Evolutionary conservation across 2,888 invertebrate species (phyloP).

Genomic region (Subacronicta megacephala): DNA sequence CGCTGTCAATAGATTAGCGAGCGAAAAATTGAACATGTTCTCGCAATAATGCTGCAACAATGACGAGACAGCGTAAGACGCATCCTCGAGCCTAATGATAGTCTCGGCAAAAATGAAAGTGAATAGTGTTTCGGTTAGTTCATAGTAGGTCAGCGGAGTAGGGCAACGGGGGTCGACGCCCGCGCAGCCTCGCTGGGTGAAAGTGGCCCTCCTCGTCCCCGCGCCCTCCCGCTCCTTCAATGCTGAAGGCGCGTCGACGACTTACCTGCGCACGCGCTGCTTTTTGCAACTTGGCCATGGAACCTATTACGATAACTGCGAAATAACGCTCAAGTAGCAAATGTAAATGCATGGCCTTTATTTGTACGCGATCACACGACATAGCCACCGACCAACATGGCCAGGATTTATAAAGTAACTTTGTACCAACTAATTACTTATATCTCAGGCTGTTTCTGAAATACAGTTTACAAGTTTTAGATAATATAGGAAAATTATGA

Average conservation of each 20-base stretch:
- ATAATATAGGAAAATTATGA: no score
- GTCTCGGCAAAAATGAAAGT: constrained; percentile 86
- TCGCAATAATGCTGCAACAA: constrained; percentile 73
- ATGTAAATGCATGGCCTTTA: constrained; percentile 85
- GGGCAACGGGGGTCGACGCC: constrained; percentile 87
- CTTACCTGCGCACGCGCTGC: constrained; percentile 84
- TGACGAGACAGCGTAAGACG: constrained; percentile 70
- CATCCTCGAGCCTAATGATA: constrained; percentile 84
- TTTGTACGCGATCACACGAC: constrained; percentile 74
- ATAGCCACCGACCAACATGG: constrained; percentile 50
- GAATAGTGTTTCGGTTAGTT: constrained; percentile 83
- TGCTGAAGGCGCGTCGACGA: constrained; percentile 74
- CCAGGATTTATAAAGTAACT: constrained; percentile 45
- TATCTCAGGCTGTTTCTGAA: not conserved
- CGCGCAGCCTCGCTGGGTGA: constrained; percentile 89
- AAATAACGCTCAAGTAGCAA: constrained; percentile 81
- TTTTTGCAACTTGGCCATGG: constrained; percentile 89
- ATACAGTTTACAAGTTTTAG: no score
- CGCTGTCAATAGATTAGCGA: constrained; percentile 44
- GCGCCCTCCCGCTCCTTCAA: constrained; percentile 68
- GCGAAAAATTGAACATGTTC: constrained; percentile 57
- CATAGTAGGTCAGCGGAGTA: constrained; percentile 88
- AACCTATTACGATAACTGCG: constrained; percentile 86
- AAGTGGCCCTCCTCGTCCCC: constrained; percentile 83
- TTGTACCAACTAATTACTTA: constrained; percentile 3